Conservation (phyloP, 2,113 vertebrate genomes). For the Podarcis muralis region DNA sequence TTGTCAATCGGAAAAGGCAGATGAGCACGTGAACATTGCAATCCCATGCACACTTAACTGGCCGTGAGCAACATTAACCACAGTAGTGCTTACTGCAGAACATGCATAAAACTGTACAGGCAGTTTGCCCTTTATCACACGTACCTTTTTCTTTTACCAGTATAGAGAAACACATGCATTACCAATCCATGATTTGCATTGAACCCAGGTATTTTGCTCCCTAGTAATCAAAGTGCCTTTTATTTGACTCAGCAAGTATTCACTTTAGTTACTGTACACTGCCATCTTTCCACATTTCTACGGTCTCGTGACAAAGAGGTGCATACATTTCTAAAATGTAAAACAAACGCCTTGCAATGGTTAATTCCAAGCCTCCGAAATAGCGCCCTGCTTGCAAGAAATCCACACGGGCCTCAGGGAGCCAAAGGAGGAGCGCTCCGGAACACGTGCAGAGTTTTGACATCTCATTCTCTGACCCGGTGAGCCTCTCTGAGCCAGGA, state of each 20-base stretch:
- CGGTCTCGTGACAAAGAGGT: background rate
- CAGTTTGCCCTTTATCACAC: slow-evolving; percentile 1
- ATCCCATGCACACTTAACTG: background rate
- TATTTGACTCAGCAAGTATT: background rate
- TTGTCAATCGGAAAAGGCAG: slow-evolving; percentile 3
- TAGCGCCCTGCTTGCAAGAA: too few species aligned
- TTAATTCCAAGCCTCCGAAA: too few species aligned
- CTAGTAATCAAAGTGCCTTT: slow-evolving; percentile 5
- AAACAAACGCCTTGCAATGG: too few species aligned
- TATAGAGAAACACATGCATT: slow-evolving; percentile 32
- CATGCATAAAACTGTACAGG: background rate
- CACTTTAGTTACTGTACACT: background rate
- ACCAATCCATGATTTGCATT: background rate
- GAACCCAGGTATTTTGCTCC: slow-evolving; percentile 17
- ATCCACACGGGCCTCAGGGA: too few species aligned
- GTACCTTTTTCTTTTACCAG: slow-evolving; percentile 42
- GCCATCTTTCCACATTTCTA: background rate
- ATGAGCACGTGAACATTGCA: background rate
- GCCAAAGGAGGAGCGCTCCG: too few species aligned
- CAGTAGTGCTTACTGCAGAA: background rate
- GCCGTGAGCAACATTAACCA: background rate
- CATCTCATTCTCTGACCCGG: too few species aligned
- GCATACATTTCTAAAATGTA: too few species aligned
- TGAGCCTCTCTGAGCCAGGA: too few species aligned
- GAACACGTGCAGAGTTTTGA: too few species aligned